Evolutionary conservation across 1,140 invertebrate species (phyloP), one percentile per base, ranked within the genome.

Genomic region (Scaptomyza montana): DNA sequence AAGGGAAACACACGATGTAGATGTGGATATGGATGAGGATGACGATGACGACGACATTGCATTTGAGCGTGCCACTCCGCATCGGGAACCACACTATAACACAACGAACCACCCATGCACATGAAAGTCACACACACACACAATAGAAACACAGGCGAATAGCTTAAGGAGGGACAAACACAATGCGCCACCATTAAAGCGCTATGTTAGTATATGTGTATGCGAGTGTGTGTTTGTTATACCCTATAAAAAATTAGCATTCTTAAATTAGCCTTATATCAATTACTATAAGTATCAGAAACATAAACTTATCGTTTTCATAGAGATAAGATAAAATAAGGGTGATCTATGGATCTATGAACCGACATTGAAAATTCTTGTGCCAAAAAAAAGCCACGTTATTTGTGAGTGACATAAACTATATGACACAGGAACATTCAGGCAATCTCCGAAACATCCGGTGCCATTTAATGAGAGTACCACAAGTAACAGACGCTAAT

Each of bases 131-230:
- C 53, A 19, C 64, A n/a, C 64, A 19, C 25, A 39, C 30, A 51
- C 8, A 16, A 61, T 51, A 61, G 39, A 62, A 54, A 47, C 25
- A 39, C 33, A 64, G 10, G 39, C 51, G 51, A 53, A 79, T 50
- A 63, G 80, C 80, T 84, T 84, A 68, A 79, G 73, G 69, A 68
- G 74, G 65, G 62, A 74, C 77, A 77, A 82, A 80, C 80, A 84
- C 71, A 66, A 74, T 78, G 66, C 75, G 71, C 62, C 54, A 25
- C 63, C 63, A 76, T 74, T 82, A 79, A 67, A 57, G 55, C 39
- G 56, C 21, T 36, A 7, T 49, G n/a, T 28, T 12, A 36, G n/a
- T 43, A 9, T 16, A 51, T 64, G 62, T 64, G 39, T 36, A 41
- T 46, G 41, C 21, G 51, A 13, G 28, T 33, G 47, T 8, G 55